Base-by-base conservation (phyloP, 1,140 invertebrate genomes). In the Micrasema longulum region DNA sequence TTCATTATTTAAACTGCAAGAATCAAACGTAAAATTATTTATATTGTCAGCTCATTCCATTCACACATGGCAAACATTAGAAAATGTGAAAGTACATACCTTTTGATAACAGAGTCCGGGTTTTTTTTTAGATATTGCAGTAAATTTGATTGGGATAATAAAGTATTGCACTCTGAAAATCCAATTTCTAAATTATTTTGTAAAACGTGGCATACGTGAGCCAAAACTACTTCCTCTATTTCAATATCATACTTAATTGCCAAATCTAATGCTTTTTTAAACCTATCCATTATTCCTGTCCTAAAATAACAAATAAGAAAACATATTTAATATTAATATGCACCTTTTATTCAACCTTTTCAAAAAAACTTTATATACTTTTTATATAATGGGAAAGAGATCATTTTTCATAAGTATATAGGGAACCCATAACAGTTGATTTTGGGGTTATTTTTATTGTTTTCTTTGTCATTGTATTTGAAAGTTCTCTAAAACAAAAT, bases 201-300 rank as follows among this genome's bases (percentile, higher is more conserved):
- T 16, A 76, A 69, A 31, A 74, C 35, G 65, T 66, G 71, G 1
- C 64, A 52, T 11, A 74, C 11, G 41, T 74, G 69, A 43, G 63
- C 66, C 2, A 76, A 11, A n/a, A 65, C 63, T 20, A 76, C 35
- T n/a, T 76, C 75, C 16, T 69, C 22, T 60, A 69, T 35, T 16
- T 53, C 20, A 6, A 73, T 50, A n/a, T 64, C 41, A 60, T 74
- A 74, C 52, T 76, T 73, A 18, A 60, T 47, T 2, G 69, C 69
- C 5, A 76, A 31, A 14, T 76, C 60, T 23, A 71, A 38, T 60
- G 71, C 74, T 12, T 71, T 53, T 53, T 73, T 66, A 55, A 67
- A 68, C 11, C 12, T 69, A 31, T 69, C 67, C 1, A 16, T 45
- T 10, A 16, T 60, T 31, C 12, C 11, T 47, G 67, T 69, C 22